Evolutionary conservation across 2,113 vertebrate genomes (phyloP), one percentile per base, ranked within the genome.

Genomic region (Hippocampus zosterae): DNA sequence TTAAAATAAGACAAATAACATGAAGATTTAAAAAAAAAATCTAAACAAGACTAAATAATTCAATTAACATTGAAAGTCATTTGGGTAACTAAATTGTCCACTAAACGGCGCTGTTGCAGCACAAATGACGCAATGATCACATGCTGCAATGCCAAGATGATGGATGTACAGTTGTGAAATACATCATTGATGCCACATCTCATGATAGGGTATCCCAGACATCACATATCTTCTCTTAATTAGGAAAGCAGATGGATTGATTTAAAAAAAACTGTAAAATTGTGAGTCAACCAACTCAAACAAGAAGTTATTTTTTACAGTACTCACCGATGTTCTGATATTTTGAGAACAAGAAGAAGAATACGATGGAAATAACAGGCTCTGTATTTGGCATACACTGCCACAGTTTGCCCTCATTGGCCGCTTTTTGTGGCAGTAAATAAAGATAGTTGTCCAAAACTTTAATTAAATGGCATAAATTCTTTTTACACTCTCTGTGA

Each of bases 381-480:
- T 83, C 71, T 82, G 65, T 75, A 68, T 86, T 84, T 67, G 61
- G 70, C 75, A 80, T 71, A 19, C 68, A 52, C 63, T 42, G 68
- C 68, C 68, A 61, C 27, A 59, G 65, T 72, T 55, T 65, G 5
- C 83, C 80, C 79, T 77, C 52, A 41, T 65, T 68, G 89, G 74
- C 81, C 68, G 76, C 79, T 83, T 70, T 71, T 62, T 41, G 67
- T 80, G 83, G 87, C 83, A 81, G 81, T 91, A 91, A 92, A 92
- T 92, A 91, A 90, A 84, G 62, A 73, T 88, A 86, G 88, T 90
- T 90, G 88, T 81, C 81, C 86, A 87, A 91, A 90, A 89, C 82
- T 83, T 87, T 91, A 90, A 92, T 92, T 92, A 92, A 92, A 92
- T 84, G 80, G 83, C 87, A 91, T 91, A 90, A 92, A 92, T 92